Evolutionary conservation across 1,140 invertebrate species (phyloP).

Genomic region (Paraescarpia echinospica): DNA sequence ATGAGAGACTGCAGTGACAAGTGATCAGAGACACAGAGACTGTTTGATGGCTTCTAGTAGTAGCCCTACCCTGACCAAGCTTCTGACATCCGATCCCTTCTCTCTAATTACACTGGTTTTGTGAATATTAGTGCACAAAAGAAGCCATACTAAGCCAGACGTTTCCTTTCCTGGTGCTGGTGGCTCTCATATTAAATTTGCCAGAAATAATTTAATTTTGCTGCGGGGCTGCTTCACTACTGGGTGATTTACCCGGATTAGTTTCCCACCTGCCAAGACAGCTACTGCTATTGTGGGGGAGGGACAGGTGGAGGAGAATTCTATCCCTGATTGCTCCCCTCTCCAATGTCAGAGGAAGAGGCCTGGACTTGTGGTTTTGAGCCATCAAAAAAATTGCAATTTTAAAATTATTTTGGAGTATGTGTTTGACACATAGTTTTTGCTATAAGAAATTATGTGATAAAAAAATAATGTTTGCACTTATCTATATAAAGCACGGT

Average conservation of each 20-base stretch:
- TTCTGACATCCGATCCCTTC: neutral
- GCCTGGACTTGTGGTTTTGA: neutral
- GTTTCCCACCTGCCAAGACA: neutral
- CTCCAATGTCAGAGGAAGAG: neutral
- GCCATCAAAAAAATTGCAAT: neutral
- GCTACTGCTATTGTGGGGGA: neutral
- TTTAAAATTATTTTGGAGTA: no score
- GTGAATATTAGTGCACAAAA: neutral
- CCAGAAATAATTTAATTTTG: constrained; percentile 6
- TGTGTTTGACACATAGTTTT: no score
- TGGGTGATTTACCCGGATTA: neutral
- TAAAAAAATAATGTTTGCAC: no score
- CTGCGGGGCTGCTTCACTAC: neutral
- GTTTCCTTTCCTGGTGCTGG: neutral
- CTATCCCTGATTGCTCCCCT: neutral
- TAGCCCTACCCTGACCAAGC: neutral
- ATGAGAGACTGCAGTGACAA: neutral
- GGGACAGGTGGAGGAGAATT: neutral
- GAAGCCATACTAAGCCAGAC: neutral
- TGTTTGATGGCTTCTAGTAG: neutral
- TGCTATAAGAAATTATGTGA: no score
- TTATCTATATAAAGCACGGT: no score
- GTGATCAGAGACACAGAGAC: neutral
- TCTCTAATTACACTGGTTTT: neutral
- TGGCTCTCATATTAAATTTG: neutral